Evolutionary conservation across 2,113 vertebrate genomes (phyloP).

Genomic region (Jaculus jaculus): DNA sequence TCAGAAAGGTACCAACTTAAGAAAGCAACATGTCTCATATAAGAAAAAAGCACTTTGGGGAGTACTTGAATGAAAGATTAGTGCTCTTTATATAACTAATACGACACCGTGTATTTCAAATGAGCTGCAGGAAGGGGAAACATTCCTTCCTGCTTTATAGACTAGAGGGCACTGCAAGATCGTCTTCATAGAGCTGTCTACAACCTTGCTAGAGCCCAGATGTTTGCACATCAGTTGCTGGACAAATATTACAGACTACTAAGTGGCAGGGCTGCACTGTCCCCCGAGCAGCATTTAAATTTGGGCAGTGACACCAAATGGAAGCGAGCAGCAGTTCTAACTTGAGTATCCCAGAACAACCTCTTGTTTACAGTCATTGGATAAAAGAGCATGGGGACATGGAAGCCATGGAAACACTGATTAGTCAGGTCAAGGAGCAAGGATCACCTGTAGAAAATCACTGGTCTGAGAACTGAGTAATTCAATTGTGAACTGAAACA

Average conservation of each 20-base stretch:
- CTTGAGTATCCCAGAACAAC: neutral
- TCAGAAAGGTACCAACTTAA: neutral
- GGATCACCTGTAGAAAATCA: neutral
- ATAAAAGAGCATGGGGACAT: neutral
- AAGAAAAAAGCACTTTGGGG: neutral
- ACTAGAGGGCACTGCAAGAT: slow-evolving; percentile 73
- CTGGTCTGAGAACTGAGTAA: neutral
- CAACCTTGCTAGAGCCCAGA: neutral
- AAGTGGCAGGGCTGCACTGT: neutral
- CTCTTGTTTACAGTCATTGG: neutral
- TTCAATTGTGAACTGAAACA: neutral
- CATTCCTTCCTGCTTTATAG: slow-evolving; percentile 21
- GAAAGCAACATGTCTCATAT: neutral
- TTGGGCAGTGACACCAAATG: neutral
- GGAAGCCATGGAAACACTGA: neutral
- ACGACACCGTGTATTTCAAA: slow-evolving; percentile 1
- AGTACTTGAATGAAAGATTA: neutral
- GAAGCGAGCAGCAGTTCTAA: neutral
- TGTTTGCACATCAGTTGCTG: neutral
- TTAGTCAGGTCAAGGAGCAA: neutral
- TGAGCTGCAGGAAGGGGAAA: neutral
- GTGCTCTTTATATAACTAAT: neutral
- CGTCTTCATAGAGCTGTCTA: slow-evolving; percentile 19
- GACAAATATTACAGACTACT: slow-evolving; percentile 34
- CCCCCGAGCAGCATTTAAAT: neutral